phyloP scores from a whole-genome alignment of 2,888 invertebrate species.

The Lithosia quadra region DNA sequence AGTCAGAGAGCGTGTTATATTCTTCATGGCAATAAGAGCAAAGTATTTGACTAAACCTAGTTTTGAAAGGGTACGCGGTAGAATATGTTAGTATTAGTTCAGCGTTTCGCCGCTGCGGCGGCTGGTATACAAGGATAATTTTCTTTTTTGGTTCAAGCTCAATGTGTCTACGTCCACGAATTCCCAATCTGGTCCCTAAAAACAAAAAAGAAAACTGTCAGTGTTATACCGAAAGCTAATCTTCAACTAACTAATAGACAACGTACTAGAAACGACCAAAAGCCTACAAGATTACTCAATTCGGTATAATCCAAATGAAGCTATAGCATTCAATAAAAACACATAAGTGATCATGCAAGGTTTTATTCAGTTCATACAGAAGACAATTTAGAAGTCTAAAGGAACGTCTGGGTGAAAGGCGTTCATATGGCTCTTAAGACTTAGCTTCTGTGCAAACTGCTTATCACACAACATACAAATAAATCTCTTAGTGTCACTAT shows the following conservation, averaged over 20 bases:
- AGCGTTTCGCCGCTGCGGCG: conserved; percentile 80
- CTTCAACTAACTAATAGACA: conserved; percentile 22
- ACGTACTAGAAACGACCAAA: conserved; percentile 41
- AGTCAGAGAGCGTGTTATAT: conserved; percentile 65
- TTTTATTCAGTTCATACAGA: conserved; percentile 3
- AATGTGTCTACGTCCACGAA: conserved; percentile 74
- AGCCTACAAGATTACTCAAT: conserved; percentile 16
- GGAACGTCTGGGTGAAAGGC: conserved; percentile 60
- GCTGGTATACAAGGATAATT: conserved; percentile 80
- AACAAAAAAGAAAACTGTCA: conserved; percentile 83
- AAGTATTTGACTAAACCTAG: conserved; percentile 77
- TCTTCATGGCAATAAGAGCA: conserved; percentile 80
- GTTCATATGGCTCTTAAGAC: conserved; percentile 43
- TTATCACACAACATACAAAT: conserved; percentile 68
- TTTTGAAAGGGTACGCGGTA: conserved; percentile 80
- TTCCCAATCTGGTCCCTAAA: conserved; percentile 83
- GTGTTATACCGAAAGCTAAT: conserved; percentile 63
- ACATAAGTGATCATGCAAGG: conserved; percentile 15
- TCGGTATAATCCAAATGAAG: not conserved
- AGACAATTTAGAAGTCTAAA: conserved; percentile 34
- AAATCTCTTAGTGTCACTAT: conserved; percentile 75
- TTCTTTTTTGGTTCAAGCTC: conserved; percentile 76
- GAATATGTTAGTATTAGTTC: conserved; percentile 78
- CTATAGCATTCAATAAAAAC: not conserved
- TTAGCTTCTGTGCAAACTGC: conserved; percentile 75